These are phyloP conservation scores for Porites lutea DNA, from an alignment of 64 coral and sea anemone genomes.

Conservation along the genomic window DNA sequence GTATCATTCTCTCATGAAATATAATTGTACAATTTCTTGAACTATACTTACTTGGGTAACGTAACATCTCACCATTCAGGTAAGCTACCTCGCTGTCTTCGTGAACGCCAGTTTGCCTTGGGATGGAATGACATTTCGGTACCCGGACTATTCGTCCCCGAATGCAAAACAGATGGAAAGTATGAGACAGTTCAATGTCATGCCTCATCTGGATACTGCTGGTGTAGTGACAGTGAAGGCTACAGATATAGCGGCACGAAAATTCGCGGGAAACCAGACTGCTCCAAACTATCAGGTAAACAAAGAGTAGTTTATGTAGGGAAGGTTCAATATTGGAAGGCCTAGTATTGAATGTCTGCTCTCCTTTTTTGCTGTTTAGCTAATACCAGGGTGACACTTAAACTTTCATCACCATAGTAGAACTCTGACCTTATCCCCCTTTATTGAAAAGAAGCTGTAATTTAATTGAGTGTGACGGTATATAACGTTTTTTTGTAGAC, in stretches of 20 bases:
- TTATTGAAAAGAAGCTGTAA: neutral
- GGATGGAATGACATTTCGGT: slow-evolving; percentile 62
- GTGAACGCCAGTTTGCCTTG: slow-evolving; percentile 59
- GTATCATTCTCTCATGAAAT: too few species aligned
- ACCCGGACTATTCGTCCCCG: slow-evolving; percentile 45
- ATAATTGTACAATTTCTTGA: too few species aligned
- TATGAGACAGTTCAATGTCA: slow-evolving; percentile 69
- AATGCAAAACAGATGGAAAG: slow-evolving; percentile 57
- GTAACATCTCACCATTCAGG: neutral
- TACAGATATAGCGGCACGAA: slow-evolving; percentile 21
- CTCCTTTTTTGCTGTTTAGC: too few species aligned
- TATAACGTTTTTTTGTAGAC: slow-evolving; percentile 17
- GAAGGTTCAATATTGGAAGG: neutral
- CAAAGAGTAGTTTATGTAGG: neutral
- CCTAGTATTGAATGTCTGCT: neutral
- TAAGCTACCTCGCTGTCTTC: slow-evolving; percentile 37
- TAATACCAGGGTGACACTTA: neutral
- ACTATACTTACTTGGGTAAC: too few species aligned
- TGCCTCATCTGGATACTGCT: slow-evolving; percentile 54
- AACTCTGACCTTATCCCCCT: neutral
- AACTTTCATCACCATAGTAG: neutral
- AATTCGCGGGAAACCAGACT: slow-evolving; percentile 58
- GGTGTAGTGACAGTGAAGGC: slow-evolving; percentile 61
- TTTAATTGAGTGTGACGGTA: neutral
- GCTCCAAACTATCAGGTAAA: slow-evolving; percentile 41